Base-by-base conservation (phyloP, 2,113 vertebrate genomes). In the Colistium nudipinnis region DNA sequence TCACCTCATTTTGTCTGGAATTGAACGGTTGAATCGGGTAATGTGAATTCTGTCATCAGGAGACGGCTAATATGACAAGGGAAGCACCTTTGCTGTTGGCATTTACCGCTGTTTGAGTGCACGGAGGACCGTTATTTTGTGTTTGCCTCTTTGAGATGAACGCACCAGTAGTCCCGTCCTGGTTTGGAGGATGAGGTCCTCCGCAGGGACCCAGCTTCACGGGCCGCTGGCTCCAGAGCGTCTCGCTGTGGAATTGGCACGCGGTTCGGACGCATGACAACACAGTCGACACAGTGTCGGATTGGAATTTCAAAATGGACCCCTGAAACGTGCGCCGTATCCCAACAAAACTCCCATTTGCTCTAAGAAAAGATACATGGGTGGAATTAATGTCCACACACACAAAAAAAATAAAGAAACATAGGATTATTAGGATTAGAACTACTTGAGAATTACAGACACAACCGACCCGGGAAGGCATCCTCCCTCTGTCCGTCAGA, bases 401-500 rank as follows among this genome's bases (percentile, higher is more conserved):
- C n/a, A n/a, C n/a, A n/a, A n/a, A n/a, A n/a, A n/a, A n/a, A n/a
- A n/a, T n/a, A n/a, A n/a, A n/a, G n/a, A n/a, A n/a, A n/a, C n/a
- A n/a, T n/a, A n/a, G n/a, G n/a, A n/a, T n/a, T n/a, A n/a, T n/a
- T n/a, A n/a, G n/a, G n/a, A n/a, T n/a, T n/a, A n/a, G 31, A 33
- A 11, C 1, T 12, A 22, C 22, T 28, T 17, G 14, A 51, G 64
- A 45, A 56, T 82, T 61, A 49, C 49, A 53, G 61, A 55, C 61
- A 41, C 36, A 20, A 17, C 33, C 10, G 70, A 65, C 57, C 43
- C 1, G 4, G 19, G 25, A 12, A 74, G 53, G 25, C 62, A 60
- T 78, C 53, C 17, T 61, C 51, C 28, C 28, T 25, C 65, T 43
- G 47, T 24, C 68, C 31, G 54, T 80, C 63, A 71, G 36, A 71